Conservation (phyloP, 2,113 vertebrate species). For the Paratilapia polleni region DNA sequence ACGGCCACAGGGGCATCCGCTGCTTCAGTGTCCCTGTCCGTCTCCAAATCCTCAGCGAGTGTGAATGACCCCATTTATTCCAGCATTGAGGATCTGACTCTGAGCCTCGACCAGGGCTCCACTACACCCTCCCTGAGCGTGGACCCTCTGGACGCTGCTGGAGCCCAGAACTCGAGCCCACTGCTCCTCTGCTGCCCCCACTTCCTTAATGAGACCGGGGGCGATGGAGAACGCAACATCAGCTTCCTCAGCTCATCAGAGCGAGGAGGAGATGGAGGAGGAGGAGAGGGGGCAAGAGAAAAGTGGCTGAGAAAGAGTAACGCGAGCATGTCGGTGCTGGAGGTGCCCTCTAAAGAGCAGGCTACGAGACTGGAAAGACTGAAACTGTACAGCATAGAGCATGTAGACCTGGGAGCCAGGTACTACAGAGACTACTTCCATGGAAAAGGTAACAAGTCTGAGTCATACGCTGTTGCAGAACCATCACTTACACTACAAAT, state of each 20-base stretch:
- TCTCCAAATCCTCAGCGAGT: constrained; percentile 64
- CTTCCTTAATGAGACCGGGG: constrained; percentile 92
- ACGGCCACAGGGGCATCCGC: constrained; percentile 93
- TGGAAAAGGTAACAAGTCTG: constrained; percentile 81
- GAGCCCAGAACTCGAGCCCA: constrained; percentile 76
- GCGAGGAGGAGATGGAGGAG: constrained; percentile 45
- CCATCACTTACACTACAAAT: background rate
- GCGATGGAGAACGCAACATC: constrained; percentile 84
- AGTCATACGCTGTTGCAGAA: background rate
- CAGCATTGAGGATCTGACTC: constrained; percentile 86
- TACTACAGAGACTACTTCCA: constrained; percentile 93
- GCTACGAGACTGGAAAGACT: constrained; percentile 79
- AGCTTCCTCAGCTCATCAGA: constrained; percentile 86
- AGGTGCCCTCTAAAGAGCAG: constrained; percentile 85
- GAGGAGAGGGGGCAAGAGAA: constrained; percentile 45
- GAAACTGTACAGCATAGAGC: constrained; percentile 89
- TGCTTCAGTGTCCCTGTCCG: constrained; percentile 81
- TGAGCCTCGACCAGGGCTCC: constrained; percentile 46
- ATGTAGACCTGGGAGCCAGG: constrained; percentile 90
- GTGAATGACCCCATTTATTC: constrained; percentile 81
- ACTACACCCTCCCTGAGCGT: constrained; percentile 59
- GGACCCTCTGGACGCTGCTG: constrained; percentile 79
- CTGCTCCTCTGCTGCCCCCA: constrained; percentile 93
- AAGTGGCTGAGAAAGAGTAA: constrained; percentile 83
- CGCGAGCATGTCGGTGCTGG: constrained; percentile 88